Evolutionary conservation across 1,140 invertebrate genomes (phyloP), one percentile per base, ranked within the genome.

Genomic region (Bradynema listronoti): DNA sequence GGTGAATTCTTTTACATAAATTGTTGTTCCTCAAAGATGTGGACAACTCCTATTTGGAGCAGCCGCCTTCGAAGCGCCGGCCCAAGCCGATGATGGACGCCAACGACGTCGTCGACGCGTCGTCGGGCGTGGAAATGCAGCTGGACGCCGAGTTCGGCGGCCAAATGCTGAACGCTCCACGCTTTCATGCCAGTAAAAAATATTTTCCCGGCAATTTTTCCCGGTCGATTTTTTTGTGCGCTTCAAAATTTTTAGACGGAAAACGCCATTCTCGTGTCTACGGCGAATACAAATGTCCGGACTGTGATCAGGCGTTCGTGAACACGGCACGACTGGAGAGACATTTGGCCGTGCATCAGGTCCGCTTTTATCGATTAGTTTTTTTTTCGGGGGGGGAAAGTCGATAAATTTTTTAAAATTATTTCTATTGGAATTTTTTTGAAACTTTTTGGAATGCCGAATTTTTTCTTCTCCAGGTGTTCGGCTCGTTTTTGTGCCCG

Each of bases 311-410:
- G 55, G 55, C 71, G 0, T 74, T 74, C 58, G 57, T 77, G 2
- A 74, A 74, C 50, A 72, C 67, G 11, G 72, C 72, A 14, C 47
- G 73, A 3, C 49, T 74, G 11, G 72, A 74, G 39, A 45, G 72
- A 7, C 72, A 74, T 69, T 71, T 74, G 36, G 58, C 71, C 43
- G 74, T 77, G 32, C 72, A 74, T 66, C 72, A 74, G 63, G 69
- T 71, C 30, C 19, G 49, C 24, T 9, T 51, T 27, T 2, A 19
- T 19, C 36, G 27, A 43, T 4, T 43, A 43, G 42, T 4, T 22
- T 6, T 43, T 4, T 43, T 43, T 19, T 9, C 6, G 6, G 9
- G 42, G 4, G 42, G 9, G 22, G 22, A 4, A 22, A 9, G 3
- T 3, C 22, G 4, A 43, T 4, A 27, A 4, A 43, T 5, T 22